phyloP scores from a whole-genome alignment of 30 jellyfish, hydroid and myxozoan species.

The Phacellophora camtschatica region DNA sequence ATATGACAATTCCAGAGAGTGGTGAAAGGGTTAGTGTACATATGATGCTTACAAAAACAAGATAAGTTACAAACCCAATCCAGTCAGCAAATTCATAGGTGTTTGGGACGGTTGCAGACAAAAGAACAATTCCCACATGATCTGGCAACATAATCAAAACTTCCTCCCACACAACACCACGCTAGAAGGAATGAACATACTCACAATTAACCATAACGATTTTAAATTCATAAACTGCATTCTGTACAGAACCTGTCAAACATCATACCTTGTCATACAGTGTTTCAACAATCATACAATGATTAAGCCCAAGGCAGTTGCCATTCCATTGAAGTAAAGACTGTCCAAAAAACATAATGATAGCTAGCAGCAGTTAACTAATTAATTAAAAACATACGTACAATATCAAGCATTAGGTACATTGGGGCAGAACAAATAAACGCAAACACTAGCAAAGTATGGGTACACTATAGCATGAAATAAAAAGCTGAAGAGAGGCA shows the following conservation, averaged over 20 bases:
- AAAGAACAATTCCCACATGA: constrained; percentile 90
- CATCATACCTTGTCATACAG: neutral
- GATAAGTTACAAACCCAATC: constrained; percentile 84
- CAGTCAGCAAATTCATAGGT: constrained; percentile 96
- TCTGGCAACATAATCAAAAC: constrained; percentile 98
- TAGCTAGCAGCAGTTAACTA: too few relatives aligned
- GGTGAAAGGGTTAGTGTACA: neutral
- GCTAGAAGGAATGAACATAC: constrained; percentile 62
- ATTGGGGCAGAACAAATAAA: too few relatives aligned
- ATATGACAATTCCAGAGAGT: too few relatives aligned
- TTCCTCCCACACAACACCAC: constrained; percentile 99
- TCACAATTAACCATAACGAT: too few relatives aligned
- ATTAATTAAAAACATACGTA: too few relatives aligned
- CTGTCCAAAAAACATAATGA: neutral
- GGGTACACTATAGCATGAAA: neutral
- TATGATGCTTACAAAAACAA: neutral
- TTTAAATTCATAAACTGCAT: too few relatives aligned
- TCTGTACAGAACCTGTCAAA: too few relatives aligned
- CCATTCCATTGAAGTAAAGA: neutral
- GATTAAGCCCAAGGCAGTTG: too few relatives aligned
- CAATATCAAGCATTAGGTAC: too few relatives aligned
- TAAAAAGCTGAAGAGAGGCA: neutral
- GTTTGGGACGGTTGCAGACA: constrained; percentile 99
- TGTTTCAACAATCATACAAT: neutral
- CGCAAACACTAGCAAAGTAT: too few relatives aligned